Evolutionary conservation across 1,140 invertebrate species (phyloP), one percentile per base, ranked within the genome.

Genomic region (Pachypsylla venusta): DNA sequence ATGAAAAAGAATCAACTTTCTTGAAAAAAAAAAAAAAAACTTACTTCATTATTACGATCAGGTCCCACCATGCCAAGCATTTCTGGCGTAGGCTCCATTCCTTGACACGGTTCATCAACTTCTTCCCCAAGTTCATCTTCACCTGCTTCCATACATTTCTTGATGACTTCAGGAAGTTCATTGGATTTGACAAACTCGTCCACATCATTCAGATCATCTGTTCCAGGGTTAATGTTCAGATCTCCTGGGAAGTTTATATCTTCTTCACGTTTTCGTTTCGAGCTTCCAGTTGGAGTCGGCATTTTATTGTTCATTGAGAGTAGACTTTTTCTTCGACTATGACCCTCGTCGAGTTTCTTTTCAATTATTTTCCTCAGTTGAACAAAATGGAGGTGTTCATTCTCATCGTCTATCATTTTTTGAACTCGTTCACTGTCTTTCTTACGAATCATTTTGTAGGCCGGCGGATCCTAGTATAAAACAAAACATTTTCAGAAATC

Each of bases 401-500:
- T 70, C 48, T 77, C 76, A 66, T 81, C 76, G 69, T 84, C 81
- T 66, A 81, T 78, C 68, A 82, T 71, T 59, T 79, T 67, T 74
- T 79, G 64, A 27, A 73, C 70, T 42, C 85, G 71, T 69, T 92
- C 87, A 58, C 85, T 84, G 68, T 93, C 88, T 67, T 89, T 89
- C 69, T 85, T 84, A 53, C 90, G 77, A 0, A 91, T 89, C 2
- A 83, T 84, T 74, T 89, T 93, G 68, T 93, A 98, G 0, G 89
- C 86, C 0, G 93, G 93, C 25, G 95, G 95, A 75, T 98, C 94
- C n/a, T 48, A 22, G 42, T n/a, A n/a, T n/a, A n/a, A n/a, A n/a
- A n/a, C n/a, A n/a, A n/a, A n/a, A n/a, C n/a, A n/a, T n/a, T n/a
- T n/a, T n/a, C n/a, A n/a, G n/a, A n/a, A n/a, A n/a, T n/a, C n/a